Conservation (phyloP, 1,140 invertebrate species). For the Drosophila teissieri region DNA sequence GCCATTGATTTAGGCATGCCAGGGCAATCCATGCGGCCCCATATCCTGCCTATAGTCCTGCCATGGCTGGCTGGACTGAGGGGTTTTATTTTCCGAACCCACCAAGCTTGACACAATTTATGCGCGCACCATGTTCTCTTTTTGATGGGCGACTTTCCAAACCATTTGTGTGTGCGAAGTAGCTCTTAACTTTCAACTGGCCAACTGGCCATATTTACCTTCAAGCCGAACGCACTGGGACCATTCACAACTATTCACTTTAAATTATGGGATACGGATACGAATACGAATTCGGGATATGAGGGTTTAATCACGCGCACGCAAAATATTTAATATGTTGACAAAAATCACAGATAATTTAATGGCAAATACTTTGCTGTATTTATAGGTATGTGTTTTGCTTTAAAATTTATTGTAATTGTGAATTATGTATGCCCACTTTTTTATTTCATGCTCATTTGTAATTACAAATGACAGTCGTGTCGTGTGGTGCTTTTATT, state of each 20-base stretch:
- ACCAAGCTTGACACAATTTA: constrained; percentile 68
- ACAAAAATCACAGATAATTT: constrained; percentile 81
- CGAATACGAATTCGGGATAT: too few relatives aligned
- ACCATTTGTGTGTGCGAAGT: constrained; percentile 62
- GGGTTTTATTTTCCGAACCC: constrained; percentile 1
- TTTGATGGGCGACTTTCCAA: constrained; percentile 69
- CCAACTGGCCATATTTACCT: constrained; percentile 68
- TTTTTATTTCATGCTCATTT: constrained; percentile 50
- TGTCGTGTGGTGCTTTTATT: constrained; percentile 20
- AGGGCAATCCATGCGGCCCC: constrained; percentile 22
- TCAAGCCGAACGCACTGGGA: constrained; percentile 38
- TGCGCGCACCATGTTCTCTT: constrained; percentile 68
- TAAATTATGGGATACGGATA: constrained; percentile 38
- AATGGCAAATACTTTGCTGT: constrained; percentile 63
- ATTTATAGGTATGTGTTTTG: constrained; percentile 40
- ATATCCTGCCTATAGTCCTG: constrained; percentile 1
- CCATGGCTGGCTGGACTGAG: background rate
- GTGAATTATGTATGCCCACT: constrained; percentile 44
- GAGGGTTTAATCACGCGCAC: constrained; percentile 5
- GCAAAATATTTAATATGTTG: constrained; percentile 68
- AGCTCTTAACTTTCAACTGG: constrained; percentile 13
- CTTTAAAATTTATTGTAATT: constrained; percentile 47
- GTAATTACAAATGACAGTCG: constrained; percentile 75
- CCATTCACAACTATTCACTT: constrained; percentile 22
- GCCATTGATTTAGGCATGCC: constrained; percentile 75